Percentiles rank a stretch among this genome's conserved stretches.
These are phyloP conservation scores for Pseudorhombus dupliciocellatus DNA, from an alignment of 2,113 vertebrate genomes.

Conservation along the genomic window DNA sequence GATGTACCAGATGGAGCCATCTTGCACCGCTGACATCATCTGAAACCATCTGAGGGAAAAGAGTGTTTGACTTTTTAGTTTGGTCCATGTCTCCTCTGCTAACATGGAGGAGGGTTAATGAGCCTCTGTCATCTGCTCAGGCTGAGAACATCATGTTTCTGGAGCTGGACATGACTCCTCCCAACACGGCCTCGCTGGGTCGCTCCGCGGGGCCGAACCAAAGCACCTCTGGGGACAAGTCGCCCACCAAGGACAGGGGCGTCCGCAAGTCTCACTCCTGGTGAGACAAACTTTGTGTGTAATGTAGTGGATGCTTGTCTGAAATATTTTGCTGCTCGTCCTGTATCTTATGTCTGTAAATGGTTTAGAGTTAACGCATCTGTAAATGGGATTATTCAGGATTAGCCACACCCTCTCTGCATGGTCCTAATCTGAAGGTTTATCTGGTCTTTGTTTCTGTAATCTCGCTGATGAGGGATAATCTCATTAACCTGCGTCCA, in stretches of 20 bases:
- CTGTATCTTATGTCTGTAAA: constrained; percentile 12
- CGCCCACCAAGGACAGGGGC: constrained; percentile 82
- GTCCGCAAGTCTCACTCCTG: constrained; percentile 92
- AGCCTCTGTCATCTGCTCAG: constrained; percentile 63
- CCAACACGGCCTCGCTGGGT: constrained; percentile 86
- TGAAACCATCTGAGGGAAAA: no score
- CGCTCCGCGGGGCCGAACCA: constrained; percentile 81
- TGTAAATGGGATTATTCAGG: constrained; percentile 65
- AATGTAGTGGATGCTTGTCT: no score
- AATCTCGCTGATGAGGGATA: constrained; percentile 34
- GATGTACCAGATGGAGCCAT: not conserved
- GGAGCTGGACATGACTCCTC: constrained; percentile 92
- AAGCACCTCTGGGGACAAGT: constrained; percentile 84
- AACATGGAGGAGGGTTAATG: no score
- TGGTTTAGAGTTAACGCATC: constrained; percentile 41
- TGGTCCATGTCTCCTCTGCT: no score
- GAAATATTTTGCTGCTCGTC: not conserved
- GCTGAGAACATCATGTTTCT: constrained; percentile 97
- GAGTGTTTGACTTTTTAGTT: no score
- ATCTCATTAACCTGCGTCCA: constrained; percentile 45
- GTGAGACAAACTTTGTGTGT: constrained; percentile 69
- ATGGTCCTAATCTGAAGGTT: constrained; percentile 56
- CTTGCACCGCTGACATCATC: no score
- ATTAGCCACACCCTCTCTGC: constrained; percentile 56
- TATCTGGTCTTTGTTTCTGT: constrained; percentile 29